Conservation (phyloP, 1,140 invertebrate genomes). For the Sycophila sp. region DNA sequence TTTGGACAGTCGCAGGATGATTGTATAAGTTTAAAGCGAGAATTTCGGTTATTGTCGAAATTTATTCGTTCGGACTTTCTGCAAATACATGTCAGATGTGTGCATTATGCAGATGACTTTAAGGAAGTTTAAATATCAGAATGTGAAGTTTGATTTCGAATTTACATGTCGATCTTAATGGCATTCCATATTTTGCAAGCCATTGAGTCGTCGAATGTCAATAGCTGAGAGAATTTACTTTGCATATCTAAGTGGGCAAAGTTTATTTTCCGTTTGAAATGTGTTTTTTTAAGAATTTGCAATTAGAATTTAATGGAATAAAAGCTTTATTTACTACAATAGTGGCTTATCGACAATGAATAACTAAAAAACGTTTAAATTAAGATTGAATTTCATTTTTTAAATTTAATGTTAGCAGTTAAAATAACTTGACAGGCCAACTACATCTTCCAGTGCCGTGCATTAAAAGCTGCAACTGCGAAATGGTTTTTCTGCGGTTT, state of each 20-base stretch:
- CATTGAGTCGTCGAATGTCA: neutral
- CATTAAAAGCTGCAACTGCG: neutral
- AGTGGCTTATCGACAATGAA: too few species aligned
- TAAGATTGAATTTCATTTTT: too few species aligned
- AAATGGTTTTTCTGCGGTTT: neutral
- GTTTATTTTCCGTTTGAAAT: too few species aligned
- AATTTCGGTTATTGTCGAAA: neutral
- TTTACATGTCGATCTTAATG: slow-evolving; percentile 16
- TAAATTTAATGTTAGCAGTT: too few species aligned
- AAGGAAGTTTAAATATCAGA: neutral
- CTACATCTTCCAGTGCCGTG: too few species aligned
- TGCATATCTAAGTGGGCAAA: neutral
- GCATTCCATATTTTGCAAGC: neutral
- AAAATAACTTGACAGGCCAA: too few species aligned
- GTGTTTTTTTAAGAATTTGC: too few species aligned
- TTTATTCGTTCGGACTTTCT: neutral
- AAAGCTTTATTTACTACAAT: too few species aligned
- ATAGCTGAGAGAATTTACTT: slow-evolving; percentile 5
- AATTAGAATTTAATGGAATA: too few species aligned
- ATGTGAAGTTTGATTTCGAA: slow-evolving; percentile 4
- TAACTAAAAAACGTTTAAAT: too few species aligned
- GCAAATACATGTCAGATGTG: neutral
- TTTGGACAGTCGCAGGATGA: too few species aligned
- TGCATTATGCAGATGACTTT: slow-evolving; percentile 11
- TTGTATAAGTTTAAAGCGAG: too few species aligned